Conservation (phyloP, 2,888 invertebrate species). For the Griposia aprilina region DNA sequence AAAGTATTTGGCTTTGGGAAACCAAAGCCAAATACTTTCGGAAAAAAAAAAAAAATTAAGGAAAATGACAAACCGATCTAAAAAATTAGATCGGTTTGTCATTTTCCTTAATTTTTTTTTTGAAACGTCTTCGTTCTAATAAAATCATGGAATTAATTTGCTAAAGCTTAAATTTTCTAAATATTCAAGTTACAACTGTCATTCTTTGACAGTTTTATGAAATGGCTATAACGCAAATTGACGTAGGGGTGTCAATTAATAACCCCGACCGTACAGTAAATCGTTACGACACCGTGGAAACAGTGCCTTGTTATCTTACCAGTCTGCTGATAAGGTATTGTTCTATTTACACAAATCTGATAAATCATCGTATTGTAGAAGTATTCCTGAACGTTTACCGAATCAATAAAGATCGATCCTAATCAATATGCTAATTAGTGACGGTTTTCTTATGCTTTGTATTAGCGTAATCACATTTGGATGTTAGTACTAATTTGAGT, state of each 20-base stretch:
- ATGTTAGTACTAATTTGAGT: slow-evolving; percentile 24
- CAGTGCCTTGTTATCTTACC: not conserved
- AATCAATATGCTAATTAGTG: slow-evolving; percentile 34
- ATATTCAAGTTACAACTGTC: not conserved
- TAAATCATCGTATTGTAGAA: slow-evolving; percentile 16
- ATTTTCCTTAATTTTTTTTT: not conserved
- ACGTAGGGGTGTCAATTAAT: too few species aligned
- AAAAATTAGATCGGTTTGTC: not conserved
- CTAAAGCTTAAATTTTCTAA: not conserved
- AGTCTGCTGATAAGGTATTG: not conserved
- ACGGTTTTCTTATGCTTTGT: slow-evolving; percentile 14
- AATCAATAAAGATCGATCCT: slow-evolving; percentile 21
- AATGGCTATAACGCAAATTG: not conserved
- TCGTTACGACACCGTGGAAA: not conserved
- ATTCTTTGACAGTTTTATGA: not conserved
- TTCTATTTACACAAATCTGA: not conserved
- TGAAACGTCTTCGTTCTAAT: not conserved
- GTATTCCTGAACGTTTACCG: slow-evolving; percentile 25
- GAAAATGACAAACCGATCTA: too few species aligned
- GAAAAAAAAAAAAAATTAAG: too few species aligned
- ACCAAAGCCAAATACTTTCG: too few species aligned
- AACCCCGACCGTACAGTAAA: not conserved
- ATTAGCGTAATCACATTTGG: slow-evolving; percentile 16
- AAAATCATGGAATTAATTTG: not conserved
- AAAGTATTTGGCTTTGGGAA: not conserved